phyloP scores from a whole-genome alignment of 2,113 vertebrate species.

The Chloropsis hardwickii region DNA sequence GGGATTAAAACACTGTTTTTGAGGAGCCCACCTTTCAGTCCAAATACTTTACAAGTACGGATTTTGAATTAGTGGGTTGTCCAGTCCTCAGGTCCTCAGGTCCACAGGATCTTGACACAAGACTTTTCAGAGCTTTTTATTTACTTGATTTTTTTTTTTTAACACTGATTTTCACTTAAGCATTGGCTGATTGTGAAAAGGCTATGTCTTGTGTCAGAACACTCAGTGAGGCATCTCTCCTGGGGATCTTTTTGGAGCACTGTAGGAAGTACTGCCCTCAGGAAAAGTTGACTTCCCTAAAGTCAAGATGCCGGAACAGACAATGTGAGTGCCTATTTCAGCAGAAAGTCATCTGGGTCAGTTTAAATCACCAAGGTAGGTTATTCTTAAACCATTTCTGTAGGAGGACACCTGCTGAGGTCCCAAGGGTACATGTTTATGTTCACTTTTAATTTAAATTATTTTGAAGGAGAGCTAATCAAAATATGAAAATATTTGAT shows the following conservation, averaged over 20 bases:
- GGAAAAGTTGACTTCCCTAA: not conserved
- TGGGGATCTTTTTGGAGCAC: not conserved
- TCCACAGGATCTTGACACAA: too few relatives aligned
- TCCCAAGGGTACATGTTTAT: not conserved
- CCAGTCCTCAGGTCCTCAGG: not conserved
- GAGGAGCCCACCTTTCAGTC: not conserved
- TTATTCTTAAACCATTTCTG: not conserved
- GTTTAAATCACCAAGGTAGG: not conserved
- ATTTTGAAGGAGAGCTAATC: constrained; percentile 15
- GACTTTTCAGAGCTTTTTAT: not conserved
- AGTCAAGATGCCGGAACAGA: not conserved
- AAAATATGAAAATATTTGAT: constrained; percentile 34
- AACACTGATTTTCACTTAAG: not conserved
- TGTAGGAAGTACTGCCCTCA: not conserved
- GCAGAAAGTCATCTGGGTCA: not conserved
- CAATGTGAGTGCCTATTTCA: not conserved
- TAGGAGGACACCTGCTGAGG: constrained; percentile 1
- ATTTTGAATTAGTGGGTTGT: not conserved
- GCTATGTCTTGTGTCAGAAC: not conserved
- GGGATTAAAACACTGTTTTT: not conserved
- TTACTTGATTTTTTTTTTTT: not conserved
- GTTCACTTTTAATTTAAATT: constrained; percentile 13
- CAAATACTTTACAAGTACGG: not conserved
- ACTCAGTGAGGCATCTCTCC: not conserved
- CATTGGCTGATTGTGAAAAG: not conserved